Evolutionary conservation across 2,888 invertebrate species (phyloP), one percentile per base, ranked within the genome.

Genomic region (Drosophila recens): DNA sequence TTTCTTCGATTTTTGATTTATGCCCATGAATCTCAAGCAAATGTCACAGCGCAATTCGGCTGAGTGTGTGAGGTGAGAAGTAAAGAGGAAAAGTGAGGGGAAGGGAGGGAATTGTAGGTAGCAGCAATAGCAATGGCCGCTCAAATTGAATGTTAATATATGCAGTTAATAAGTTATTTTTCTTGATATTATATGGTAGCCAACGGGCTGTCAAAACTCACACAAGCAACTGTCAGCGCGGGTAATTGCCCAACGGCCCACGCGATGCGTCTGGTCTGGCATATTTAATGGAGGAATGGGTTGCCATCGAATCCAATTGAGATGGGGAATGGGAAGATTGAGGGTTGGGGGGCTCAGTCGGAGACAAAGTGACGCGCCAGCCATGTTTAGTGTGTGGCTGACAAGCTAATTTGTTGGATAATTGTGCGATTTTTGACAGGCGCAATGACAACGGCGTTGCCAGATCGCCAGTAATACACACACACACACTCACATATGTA

Each of bases 131-230:
- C 76, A 83, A 82, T 87, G 88, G 87, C 89, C 76, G 86, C 78
- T 86, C 89, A 89, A 90, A 91, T 91, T 84, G 90, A 91, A 90
- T 90, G 86, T 90, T 90, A 90, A 90, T 90, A 79, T 90, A 90
- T 87, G 86, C 91, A 86, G 87, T 89, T 90, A 91, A 90, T 90
- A 90, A 89, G 90, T 85, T 85, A 80, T 89, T 82, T 49, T 52
- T 34, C 83, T 76, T 82, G 88, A 87, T 86, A 84, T 90, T 89
- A 80, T 89, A 82, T 90, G 90, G 90, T 90, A 90, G 90, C 90
- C 90, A 90, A 87, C 87, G 79, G 78, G 90, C 90, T 90, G 90
- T 90, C 90, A 90, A 90, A 89, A 90, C 90, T 90, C 90, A 90
- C 86, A 87, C 90, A 87, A 70, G 66, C 81, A 79, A 87, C 90